Conservation (phyloP, 1,140 invertebrate species). For the Drosophila albomicans region DNA sequence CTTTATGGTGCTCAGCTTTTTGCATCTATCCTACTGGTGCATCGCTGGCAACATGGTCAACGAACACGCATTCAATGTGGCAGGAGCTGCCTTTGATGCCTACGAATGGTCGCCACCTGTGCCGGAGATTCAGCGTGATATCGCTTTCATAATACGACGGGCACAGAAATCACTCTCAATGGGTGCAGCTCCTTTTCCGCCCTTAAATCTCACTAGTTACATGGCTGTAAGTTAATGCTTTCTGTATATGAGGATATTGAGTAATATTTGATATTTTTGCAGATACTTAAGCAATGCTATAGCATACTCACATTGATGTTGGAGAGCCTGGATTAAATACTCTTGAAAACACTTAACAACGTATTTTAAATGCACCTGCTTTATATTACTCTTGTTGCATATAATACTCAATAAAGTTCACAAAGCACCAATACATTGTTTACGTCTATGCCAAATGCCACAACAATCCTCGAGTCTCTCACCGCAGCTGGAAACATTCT, state of each 20-base stretch:
- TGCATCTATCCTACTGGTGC: slow-evolving; percentile 51
- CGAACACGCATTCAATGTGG: slow-evolving; percentile 47
- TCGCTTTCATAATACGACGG: slow-evolving; percentile 45
- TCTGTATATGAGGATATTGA: not conserved
- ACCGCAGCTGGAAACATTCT: slow-evolving; percentile 26
- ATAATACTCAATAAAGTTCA: slow-evolving; percentile 6
- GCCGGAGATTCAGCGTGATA: slow-evolving; percentile 8
- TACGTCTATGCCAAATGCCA: slow-evolving; percentile 21
- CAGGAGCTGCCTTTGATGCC: slow-evolving; percentile 44
- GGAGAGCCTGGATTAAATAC: slow-evolving; percentile 48
- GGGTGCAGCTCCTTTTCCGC: slow-evolving; percentile 41
- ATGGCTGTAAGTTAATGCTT: slow-evolving; percentile 47
- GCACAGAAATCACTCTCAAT: slow-evolving; percentile 46
- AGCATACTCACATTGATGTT: slow-evolving; percentile 57
- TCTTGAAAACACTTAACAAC: not conserved
- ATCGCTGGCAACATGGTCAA: slow-evolving; percentile 56
- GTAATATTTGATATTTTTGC: not conserved
- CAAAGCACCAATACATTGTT: slow-evolving; percentile 17
- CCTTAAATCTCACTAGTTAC: slow-evolving; percentile 50
- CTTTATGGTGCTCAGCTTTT: slow-evolving; percentile 41
- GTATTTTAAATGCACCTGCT: not conserved
- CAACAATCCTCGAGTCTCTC: slow-evolving; percentile 28
- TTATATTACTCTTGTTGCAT: slow-evolving; percentile 5
- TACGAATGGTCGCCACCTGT: slow-evolving; percentile 42
- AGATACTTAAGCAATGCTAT: slow-evolving; percentile 66